A percentile compares a stretch with the other conserved stretches of the same genome.
Conservation (phyloP, 1,140 invertebrate species). For the Drosophila nikananu region DNA sequence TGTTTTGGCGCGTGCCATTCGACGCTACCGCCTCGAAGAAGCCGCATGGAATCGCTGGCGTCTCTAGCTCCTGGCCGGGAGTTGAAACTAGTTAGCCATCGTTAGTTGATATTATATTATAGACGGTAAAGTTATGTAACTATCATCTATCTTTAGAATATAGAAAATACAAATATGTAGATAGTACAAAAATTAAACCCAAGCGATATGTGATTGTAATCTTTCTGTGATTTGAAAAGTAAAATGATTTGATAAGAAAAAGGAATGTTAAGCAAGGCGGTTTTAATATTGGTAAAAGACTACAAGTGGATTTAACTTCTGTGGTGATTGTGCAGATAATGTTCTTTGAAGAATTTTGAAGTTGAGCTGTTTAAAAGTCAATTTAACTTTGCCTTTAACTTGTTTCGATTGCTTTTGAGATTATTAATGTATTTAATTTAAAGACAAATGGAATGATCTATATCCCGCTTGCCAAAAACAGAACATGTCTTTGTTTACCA, state of each 20-base stretch:
- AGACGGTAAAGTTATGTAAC: conserved; percentile 11
- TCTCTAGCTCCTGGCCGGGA: conserved; percentile 13
- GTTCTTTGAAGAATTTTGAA: background rate
- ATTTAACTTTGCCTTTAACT: background rate
- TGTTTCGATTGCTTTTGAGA: background rate
- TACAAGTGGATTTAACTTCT: background rate
- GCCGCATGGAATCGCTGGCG: conserved; percentile 43
- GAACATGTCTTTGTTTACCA: conserved; percentile 17
- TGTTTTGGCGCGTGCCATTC: conserved; percentile 65
- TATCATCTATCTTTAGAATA: background rate
- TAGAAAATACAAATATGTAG: background rate
- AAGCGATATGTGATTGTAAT: background rate
- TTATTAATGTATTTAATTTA: background rate
- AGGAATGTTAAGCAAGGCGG: conserved; percentile 14
- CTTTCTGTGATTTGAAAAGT: conserved; percentile 18
- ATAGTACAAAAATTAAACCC: background rate
- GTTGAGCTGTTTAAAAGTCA: background rate
- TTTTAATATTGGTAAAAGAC: conserved; percentile 9
- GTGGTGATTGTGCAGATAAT: background rate
- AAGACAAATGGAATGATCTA: conserved; percentile 16
- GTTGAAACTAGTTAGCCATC: conserved; percentile 3
- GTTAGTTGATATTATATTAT: background rate
- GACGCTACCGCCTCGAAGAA: conserved; percentile 31
- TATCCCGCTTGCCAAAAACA: conserved; percentile 8
- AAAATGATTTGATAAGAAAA: conserved; percentile 20